Base-by-base conservation (phyloP, 2,113 vertebrate genomes). In the Dasyurus viverrinus region DNA sequence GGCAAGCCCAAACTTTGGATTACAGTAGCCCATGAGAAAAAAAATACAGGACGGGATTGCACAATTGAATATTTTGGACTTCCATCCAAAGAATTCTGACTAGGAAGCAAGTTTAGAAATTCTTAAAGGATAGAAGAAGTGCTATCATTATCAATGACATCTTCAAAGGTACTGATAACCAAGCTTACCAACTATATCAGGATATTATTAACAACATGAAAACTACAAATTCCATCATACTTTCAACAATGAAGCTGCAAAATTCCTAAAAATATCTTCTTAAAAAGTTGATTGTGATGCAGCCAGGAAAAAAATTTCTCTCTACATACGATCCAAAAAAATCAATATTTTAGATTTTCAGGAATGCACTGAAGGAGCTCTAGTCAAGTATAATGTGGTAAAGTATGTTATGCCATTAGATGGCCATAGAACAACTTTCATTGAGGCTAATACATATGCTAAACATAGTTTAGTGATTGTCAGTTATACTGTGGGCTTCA, bases 11-110 rank as follows among this genome's bases (percentile, higher is more conserved):
- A 99, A 93, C 98, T 68, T 99, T 99, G 0, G 99, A 99, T 46
- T 99, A 99, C 98, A 99, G 98, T 0, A 99, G 99, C 26, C 99
- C 99, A 30, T 98, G 99, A 98, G 99, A 99, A 97, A 99, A 99
- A 99, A 99, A 99, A 97, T 98, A 99, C 0, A 99, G 99, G 91
- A 99, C 98, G 99, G 0, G 99, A 99, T 94, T 99, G 99, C 98
- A 99, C 99, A 99, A 98, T 98, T 16, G 99, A 99, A 93, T 99
- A 99, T 96, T 98, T 99, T 1, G 99, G 99, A 6, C 99, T 99
- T 95, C 99, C 99, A 30, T 99, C 99, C 91, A 99, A 99, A 97
- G 99, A 97, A 98, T 99, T 48, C 98, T 99, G 97, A 98, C 98
- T 90, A 96, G 97, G 25, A 99, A 99, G 97, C 99, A 99, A 97